Evolutionary conservation across 2,797 vertebrate genomes (phyloP).

Genomic region (Squalus acanthias): DNA sequence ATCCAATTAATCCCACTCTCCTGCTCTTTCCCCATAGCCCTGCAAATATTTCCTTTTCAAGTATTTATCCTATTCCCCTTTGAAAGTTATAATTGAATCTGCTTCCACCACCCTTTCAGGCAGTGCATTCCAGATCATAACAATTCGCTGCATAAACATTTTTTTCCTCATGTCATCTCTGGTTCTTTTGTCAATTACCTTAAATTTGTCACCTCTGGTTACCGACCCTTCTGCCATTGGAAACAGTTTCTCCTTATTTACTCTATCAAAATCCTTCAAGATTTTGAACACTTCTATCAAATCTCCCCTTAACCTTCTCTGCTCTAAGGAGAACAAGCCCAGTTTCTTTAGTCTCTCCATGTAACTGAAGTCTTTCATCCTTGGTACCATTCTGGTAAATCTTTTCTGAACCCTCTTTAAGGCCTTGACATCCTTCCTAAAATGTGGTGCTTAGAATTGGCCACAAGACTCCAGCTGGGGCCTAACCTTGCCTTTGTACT

Average conservation of each 20-base stretch:
- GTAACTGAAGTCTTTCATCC: not conserved
- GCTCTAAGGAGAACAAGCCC: not conserved
- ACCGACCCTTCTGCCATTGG: not conserved
- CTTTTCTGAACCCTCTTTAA: not conserved
- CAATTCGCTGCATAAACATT: not conserved
- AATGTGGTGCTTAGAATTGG: too few species aligned
- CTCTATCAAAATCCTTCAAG: not conserved
- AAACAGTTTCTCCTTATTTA: not conserved
- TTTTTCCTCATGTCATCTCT: too few species aligned
- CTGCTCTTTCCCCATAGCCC: too few species aligned
- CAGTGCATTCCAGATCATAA: not conserved
- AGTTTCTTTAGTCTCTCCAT: not conserved
- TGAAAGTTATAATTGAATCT: not conserved
- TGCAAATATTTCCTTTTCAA: not conserved
- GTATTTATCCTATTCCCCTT: too few species aligned
- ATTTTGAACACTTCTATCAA: not conserved
- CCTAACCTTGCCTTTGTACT: too few species aligned
- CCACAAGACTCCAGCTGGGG: too few species aligned
- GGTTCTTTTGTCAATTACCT: not conserved
- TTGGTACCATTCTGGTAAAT: not conserved
- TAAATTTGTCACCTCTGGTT: not conserved
- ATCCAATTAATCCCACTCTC: not conserved
- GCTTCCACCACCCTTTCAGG: not conserved
- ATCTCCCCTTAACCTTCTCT: not conserved
- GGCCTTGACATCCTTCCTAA: too few species aligned